These are phyloP conservation scores for Amphiprion percula DNA, from an alignment of 2,113 vertebrate species.

Conservation along the genomic window DNA sequence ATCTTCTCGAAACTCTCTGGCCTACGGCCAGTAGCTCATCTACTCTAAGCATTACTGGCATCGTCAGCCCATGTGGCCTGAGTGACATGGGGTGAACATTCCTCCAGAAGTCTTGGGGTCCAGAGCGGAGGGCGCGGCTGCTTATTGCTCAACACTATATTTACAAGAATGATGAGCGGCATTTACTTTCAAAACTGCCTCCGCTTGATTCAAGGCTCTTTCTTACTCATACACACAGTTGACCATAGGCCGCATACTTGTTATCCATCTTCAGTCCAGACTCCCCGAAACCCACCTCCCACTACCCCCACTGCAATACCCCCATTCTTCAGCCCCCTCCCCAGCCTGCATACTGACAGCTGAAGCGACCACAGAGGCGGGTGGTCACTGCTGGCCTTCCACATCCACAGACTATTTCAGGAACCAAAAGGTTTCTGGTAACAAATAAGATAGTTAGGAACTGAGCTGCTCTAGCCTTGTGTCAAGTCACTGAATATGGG, in stretches of 20 bases:
- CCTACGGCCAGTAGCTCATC: conserved; percentile 53
- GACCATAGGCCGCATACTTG: conserved; percentile 48
- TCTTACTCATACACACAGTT: conserved; percentile 32
- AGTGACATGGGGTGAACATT: conserved; percentile 72
- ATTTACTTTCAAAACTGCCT: conserved; percentile 55
- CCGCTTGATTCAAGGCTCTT: conserved; percentile 22
- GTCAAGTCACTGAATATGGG: conserved; percentile 34
- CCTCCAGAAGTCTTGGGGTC: conserved; percentile 64
- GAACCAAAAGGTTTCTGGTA: conserved; percentile 72
- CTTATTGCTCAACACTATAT: conserved; percentile 74
- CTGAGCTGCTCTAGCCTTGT: conserved; percentile 1
- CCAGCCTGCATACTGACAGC: conserved; percentile 62
- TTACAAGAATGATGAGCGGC: conserved; percentile 68
- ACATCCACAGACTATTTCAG: conserved; percentile 75
- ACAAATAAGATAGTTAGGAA: conserved; percentile 66
- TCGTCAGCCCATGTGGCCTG: conserved; percentile 48
- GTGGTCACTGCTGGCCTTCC: conserved; percentile 63
- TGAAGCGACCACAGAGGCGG: conserved; percentile 63
- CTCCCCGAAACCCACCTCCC: not conserved
- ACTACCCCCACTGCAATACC: conserved; percentile 22
- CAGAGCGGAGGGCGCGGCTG: conserved; percentile 56
- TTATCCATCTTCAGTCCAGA: conserved; percentile 60
- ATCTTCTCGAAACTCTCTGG: conserved; percentile 67
- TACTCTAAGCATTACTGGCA: conserved; percentile 66
- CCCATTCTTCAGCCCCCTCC: conserved; percentile 33